phyloP scores from a whole-genome alignment of 2,888 invertebrate species.

The Pachycephus smyrnensis region DNA sequence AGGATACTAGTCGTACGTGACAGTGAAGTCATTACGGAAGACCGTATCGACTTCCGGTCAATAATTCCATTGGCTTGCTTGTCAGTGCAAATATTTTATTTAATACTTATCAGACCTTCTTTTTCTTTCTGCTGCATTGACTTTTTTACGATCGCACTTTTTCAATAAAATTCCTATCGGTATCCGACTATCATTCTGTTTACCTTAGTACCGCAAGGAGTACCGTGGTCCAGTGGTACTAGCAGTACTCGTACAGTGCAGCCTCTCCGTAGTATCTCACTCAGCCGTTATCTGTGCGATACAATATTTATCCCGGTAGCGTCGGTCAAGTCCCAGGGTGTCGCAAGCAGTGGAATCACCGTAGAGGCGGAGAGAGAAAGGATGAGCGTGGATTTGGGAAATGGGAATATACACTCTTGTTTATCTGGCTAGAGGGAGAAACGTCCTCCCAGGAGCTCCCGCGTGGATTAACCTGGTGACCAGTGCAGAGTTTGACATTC shows the following conservation, averaged over 20 bases:
- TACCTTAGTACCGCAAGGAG: not conserved
- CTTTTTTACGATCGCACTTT: not conserved
- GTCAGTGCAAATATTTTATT: not conserved
- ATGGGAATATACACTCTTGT: constrained; percentile 51
- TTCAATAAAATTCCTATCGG: not conserved
- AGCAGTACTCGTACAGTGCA: not conserved
- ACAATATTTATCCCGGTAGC: constrained; percentile 49
- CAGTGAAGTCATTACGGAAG: not conserved
- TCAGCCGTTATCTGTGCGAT: constrained; percentile 40
- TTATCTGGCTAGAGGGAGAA: constrained; percentile 37
- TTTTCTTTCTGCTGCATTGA: not conserved
- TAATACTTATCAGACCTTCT: not conserved
- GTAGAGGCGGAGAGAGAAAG: not conserved
- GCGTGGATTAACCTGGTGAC: not conserved
- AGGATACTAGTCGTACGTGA: not conserved
- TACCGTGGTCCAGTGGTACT: not conserved
- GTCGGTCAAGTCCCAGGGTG: constrained; percentile 1
- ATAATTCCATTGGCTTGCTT: not conserved
- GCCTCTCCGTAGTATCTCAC: constrained; percentile 27
- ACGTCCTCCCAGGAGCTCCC: not conserved
- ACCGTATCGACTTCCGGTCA: not conserved
- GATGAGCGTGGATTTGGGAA: constrained; percentile 42
- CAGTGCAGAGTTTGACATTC: not conserved
- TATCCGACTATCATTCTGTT: not conserved
- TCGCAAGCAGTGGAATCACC: not conserved